These are phyloP conservation scores for Schizotus pectinicornis DNA, from an alignment of 2,888 invertebrate species.

Conservation along the genomic window DNA sequence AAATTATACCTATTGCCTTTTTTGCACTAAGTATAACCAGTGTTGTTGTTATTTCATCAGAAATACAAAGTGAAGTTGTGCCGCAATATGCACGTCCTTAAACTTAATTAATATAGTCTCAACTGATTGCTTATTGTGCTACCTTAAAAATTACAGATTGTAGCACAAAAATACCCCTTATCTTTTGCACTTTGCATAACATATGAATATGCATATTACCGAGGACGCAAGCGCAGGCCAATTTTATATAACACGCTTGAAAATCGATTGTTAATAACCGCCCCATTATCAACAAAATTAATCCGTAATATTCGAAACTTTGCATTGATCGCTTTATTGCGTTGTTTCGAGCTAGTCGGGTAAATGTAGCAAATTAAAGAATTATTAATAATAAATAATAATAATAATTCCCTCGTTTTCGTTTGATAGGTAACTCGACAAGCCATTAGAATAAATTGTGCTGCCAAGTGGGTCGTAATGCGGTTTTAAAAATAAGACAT, in stretches of 20 bases:
- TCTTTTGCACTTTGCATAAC: slow-evolving; percentile 2
- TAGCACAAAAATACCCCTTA: slow-evolving; percentile 19
- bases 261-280: slow-evolving; percentile 14
- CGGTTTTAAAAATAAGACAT: slow-evolving; percentile 56
- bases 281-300: slow-evolving; percentile 21
- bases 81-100: slow-evolving; percentile 6
- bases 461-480: slow-evolving; percentile 47
- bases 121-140: slow-evolving; percentile 27
- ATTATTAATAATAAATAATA: slow-evolving; percentile 1
- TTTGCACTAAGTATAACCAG: too few species aligned
- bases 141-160: slow-evolving; percentile 10
- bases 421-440: slow-evolving; percentile 26
- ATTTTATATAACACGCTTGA: slow-evolving; percentile 4
- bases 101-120: slow-evolving; percentile 18
- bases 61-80: slow-evolving; percentile 9
- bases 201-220: slow-evolving; percentile 9
- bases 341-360: neutral
- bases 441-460: slow-evolving; percentile 54
- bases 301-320: neutral
- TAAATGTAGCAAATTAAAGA: neutral
- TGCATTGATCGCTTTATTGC: too few species aligned
- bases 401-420: too few species aligned
- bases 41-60: slow-evolving; percentile 11
- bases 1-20: too few species aligned
- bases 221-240: slow-evolving; percentile 10